A percentile compares a stretch with the other conserved stretches of the same genome.
Evolutionary conservation across 2,888 invertebrate species (phyloP).

Genomic region (Zygothrica quintamaculata): DNA sequence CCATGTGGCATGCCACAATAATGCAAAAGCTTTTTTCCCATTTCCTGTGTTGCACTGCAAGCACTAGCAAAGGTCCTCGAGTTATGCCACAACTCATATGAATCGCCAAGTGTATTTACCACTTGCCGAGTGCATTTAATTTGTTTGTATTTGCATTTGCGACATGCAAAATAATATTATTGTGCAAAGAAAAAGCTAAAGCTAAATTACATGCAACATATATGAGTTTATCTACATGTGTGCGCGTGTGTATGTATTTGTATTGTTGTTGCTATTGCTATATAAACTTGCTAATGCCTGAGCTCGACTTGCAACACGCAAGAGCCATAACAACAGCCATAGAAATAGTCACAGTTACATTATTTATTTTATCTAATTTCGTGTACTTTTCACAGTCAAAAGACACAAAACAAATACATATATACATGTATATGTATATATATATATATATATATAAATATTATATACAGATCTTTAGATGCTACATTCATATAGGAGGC

Average conservation of each 20-base stretch:
- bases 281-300: constrained; percentile 37
- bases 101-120: constrained; percentile 42
- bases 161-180: constrained; percentile 52
- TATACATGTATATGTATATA: constrained; percentile 1
- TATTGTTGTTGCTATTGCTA: constrained; percentile 29
- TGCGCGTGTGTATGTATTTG: constrained; percentile 11
- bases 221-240: not conserved
- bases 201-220: constrained; percentile 43
- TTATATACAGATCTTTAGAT: no score
- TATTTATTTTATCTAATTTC: constrained; percentile 59
- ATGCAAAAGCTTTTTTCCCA: constrained; percentile 20
- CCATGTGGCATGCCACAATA: constrained; percentile 35
- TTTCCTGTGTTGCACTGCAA: constrained; percentile 45
- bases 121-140: constrained; percentile 61
- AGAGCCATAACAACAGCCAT: constrained; percentile 20
- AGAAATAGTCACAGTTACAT: constrained; percentile 8
- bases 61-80: constrained; percentile 33
- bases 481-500: not conserved
- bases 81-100: no score
- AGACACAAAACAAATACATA: constrained; percentile 16
- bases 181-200: constrained; percentile 43
- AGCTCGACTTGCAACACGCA: constrained; percentile 40
- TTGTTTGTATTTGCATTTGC: constrained; percentile 67
- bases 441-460: not conserved
- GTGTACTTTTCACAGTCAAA: constrained; percentile 24